Percentiles rank a stretch among this genome's conserved stretches.
Evolutionary conservation across 2,888 invertebrate genomes (phyloP).

Genomic region (Torymus aiolomorphi): DNA sequence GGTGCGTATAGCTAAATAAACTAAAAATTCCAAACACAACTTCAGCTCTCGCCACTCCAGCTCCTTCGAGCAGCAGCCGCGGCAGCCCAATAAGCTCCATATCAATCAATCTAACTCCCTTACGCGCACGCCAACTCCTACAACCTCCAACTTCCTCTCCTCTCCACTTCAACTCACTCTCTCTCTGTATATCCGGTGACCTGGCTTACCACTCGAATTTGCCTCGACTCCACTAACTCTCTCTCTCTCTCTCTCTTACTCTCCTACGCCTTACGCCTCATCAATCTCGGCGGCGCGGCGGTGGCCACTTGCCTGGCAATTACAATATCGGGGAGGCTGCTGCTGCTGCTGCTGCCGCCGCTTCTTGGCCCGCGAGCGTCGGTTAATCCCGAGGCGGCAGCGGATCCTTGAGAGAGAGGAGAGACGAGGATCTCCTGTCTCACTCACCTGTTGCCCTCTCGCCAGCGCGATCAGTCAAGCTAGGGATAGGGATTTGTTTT

Average conservation of each 20-base stretch:
- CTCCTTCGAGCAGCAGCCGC: background rate
- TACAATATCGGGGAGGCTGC: constrained; percentile 69
- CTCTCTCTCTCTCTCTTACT: too few species aligned
- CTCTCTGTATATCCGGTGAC: background rate
- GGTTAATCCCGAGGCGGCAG: constrained; percentile 38
- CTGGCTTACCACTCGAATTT: constrained; percentile 1
- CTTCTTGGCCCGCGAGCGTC: constrained; percentile 13
- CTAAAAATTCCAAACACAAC: too few species aligned
- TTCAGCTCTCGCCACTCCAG: background rate
- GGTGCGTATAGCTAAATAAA: too few species aligned
- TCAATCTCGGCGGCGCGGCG: constrained; percentile 40
- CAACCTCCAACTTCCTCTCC: constrained; percentile 11
- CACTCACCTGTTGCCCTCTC: constrained; percentile 34
- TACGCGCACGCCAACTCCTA: background rate
- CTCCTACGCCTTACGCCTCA: constrained; percentile 31
- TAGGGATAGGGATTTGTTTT: background rate
- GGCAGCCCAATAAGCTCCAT: constrained; percentile 6
- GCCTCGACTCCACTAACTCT: constrained; percentile 16
- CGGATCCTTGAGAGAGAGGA: constrained; percentile 33
- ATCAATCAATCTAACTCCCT: constrained; percentile 28
- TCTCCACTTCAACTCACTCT: constrained; percentile 18
- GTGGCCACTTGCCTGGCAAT: constrained; percentile 64
- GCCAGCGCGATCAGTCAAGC: constrained; percentile 19
- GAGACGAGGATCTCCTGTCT: background rate
- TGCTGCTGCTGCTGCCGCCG: background rate